Percentiles rank a stretch among this genome's conserved stretches.
Evolutionary conservation across 2,888 invertebrate species (phyloP).

Genomic region (Cerastoderma edule): DNA sequence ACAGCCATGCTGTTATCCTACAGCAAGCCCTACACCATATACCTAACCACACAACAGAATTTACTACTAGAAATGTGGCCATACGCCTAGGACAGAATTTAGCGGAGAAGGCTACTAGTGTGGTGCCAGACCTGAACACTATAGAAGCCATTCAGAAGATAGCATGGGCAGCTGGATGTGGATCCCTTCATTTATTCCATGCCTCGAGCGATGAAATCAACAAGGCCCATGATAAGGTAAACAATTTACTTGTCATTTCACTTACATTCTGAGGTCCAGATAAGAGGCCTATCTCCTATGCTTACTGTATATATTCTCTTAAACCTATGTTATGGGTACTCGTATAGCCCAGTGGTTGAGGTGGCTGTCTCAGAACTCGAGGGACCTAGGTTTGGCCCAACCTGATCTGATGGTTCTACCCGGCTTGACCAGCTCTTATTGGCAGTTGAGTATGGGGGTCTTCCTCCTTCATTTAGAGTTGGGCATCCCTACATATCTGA

Average conservation of each 20-base stretch:
- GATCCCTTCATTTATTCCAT: constrained; percentile 87
- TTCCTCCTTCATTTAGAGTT: too few species aligned
- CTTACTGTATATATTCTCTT: too few species aligned
- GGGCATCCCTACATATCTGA: too few species aligned
- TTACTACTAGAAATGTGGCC: constrained; percentile 92
- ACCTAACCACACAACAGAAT: constrained; percentile 93
- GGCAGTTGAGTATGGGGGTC: too few species aligned
- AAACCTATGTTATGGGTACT: too few species aligned
- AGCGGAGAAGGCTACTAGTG: constrained; percentile 88
- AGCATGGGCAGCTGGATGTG: constrained; percentile 91
- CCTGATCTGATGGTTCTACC: too few species aligned
- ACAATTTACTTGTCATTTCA: neutral
- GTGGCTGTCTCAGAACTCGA: too few species aligned
- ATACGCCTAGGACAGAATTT: constrained; percentile 92
- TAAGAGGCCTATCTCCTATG: too few species aligned
- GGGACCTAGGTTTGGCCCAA: too few species aligned
- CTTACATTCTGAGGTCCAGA: neutral
- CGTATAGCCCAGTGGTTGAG: too few species aligned
- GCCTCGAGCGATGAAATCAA: constrained; percentile 88
- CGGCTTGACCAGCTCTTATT: too few species aligned
- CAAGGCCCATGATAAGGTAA: constrained; percentile 87
- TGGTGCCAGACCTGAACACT: constrained; percentile 89
- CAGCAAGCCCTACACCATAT: constrained; percentile 93
- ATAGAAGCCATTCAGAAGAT: constrained; percentile 90
- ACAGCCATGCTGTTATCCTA: constrained; percentile 86